Base-by-base conservation (phyloP, 2,888 invertebrate genomes). In the Lasioglossum pauxillum region DNA sequence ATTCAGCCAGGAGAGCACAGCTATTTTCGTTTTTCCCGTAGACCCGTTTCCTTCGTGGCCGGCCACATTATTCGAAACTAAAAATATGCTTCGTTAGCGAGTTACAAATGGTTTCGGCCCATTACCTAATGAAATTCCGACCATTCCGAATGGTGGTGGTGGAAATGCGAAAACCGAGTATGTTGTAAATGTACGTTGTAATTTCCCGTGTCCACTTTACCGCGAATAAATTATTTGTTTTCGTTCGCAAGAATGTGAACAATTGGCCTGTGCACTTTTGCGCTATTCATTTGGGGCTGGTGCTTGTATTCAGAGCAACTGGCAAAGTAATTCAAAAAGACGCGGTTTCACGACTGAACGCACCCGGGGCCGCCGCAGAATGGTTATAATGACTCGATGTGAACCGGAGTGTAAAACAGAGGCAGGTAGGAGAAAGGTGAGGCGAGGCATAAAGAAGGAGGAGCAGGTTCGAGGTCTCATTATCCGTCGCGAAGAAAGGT, bases 401-500 rank as follows among this genome's bases (percentile, higher is more conserved):
- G 46, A 19, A 27, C 7, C 44, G 73, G 19, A 73, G 46, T n/a
- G 53, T 27, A 7, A 41, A 38, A n/a, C 41, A 46, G 7, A 10
- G n/a, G 57, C 41, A 31, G 64, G 57, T 8, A 53, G 53, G 23
- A n/a, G 38, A 41, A 4, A 35, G 41, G 60, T 5, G 60, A 53
- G 60, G 27, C 5, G 60, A 14, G 27, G 60, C 2, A 31, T 27
- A 27, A 27, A 46, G 44, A 19, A n/a, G 35, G 49, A 49, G 78
- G 78, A 78, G 64, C 71, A 83, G 74, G 74, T 69, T 74, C 44
- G 75, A 78, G 77, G 75, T 49, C 27, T 82, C 76, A 46, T 77
- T 60, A 84, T 77, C 74, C 53, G 75, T 71, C 35, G 53, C 73
- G 77, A 72, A 75, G 64, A 27, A 74, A 41, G 44, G 69, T 60